Evolutionary conservation across 1,140 invertebrate species (phyloP).

Genomic region (Drosophila busckii): DNA sequence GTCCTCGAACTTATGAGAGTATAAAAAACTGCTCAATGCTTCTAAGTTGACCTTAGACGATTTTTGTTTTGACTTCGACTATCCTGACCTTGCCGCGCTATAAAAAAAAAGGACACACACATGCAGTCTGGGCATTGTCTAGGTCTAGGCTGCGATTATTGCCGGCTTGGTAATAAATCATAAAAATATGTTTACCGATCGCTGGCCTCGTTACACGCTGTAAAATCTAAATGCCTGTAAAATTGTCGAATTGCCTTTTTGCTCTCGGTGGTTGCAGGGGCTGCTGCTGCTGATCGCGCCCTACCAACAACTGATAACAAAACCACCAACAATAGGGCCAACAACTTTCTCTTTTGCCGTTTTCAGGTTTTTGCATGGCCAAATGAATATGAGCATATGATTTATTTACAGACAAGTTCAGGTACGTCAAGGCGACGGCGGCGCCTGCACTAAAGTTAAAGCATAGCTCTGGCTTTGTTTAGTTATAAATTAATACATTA

Average conservation of each 20-base stretch:
- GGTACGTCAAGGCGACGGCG: no score
- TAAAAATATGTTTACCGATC: slow-evolving; percentile 68
- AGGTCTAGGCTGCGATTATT: slow-evolving; percentile 56
- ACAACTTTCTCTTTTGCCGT: slow-evolving; percentile 70
- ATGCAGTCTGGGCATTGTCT: slow-evolving; percentile 41
- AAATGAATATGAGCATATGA: slow-evolving; percentile 62
- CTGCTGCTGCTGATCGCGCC: slow-evolving; percentile 59
- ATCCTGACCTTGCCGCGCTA: slow-evolving; percentile 4
- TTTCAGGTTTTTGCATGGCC: slow-evolving; percentile 29
- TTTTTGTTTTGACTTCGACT: slow-evolving; percentile 76
- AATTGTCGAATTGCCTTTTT: slow-evolving; percentile 39
- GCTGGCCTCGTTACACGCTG: slow-evolving; percentile 70
- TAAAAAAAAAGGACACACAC: slow-evolving; percentile 37
- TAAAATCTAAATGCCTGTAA: slow-evolving; percentile 65
- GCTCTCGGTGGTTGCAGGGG: slow-evolving; percentile 3
- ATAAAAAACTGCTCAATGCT: slow-evolving; percentile 61
- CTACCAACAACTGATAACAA: slow-evolving; percentile 73
- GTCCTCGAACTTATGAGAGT: slow-evolving; percentile 52
- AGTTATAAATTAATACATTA: no score
- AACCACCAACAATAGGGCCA: slow-evolving; percentile 69
- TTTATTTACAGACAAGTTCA: slow-evolving; percentile 57
- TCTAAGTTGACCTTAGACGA: slow-evolving; percentile 40
- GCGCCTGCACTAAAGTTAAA: no score
- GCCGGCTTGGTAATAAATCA: slow-evolving; percentile 71
- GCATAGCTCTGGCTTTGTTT: no score